Evolutionary conservation across 2,797 vertebrate species (phyloP).

Genomic region (Momotus momota): DNA sequence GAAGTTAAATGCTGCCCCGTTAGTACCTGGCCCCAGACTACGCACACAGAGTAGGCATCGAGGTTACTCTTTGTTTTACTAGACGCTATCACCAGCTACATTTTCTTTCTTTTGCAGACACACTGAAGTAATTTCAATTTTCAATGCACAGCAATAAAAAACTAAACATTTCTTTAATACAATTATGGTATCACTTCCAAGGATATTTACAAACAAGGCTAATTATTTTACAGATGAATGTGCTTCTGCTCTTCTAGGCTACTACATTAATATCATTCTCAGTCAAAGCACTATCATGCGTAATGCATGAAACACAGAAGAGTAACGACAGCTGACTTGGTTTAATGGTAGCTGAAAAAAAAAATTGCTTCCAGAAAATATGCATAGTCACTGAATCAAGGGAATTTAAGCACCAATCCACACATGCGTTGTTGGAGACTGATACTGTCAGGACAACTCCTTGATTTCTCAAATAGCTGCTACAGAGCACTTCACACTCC

Average conservation of each 20-base stretch:
- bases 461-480: neutral
- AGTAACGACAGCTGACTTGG: neutral
- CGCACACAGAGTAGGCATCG: fast-evolving
- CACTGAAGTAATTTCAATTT: conserved; percentile 9
- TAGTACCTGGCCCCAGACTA: neutral
- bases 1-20: neutral
- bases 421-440: conserved; percentile 6
- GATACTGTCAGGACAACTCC: conserved; percentile 3
- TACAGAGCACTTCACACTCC: neutral
- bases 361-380: neutral
- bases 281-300: conserved; percentile 14
- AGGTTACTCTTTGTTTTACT: conserved; percentile 7
- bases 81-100: neutral
- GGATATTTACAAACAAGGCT: conserved; percentile 69
- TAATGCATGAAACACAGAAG: conserved; percentile 28
- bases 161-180: conserved; percentile 68
- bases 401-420: conserved; percentile 38
- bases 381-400: conserved; percentile 51
- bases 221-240: conserved; percentile 63
- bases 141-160: conserved; percentile 62
- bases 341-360: neutral
- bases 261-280: neutral
- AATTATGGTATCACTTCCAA: conserved; percentile 54
- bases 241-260: conserved; percentile 54
- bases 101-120: neutral